Conservation (phyloP, 2,888 invertebrate species). For the Pachymerium ferrugineum region DNA sequence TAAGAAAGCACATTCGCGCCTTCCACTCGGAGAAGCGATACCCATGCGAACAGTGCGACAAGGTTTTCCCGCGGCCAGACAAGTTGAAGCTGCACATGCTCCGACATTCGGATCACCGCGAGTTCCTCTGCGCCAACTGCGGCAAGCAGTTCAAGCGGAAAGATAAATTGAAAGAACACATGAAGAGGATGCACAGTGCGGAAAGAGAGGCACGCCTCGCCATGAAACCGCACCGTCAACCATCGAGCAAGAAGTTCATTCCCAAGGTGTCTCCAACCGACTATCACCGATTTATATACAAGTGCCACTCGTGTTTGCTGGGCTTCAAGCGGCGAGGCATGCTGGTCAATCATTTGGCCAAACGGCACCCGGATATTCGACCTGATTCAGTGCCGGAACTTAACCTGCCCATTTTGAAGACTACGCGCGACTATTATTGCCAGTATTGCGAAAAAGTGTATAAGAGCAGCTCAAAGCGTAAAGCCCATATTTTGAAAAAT, state of each 20-base stretch:
- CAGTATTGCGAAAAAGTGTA: constrained; percentile 78
- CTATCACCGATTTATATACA: constrained; percentile 67
- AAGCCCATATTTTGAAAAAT: constrained; percentile 71
- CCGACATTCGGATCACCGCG: constrained; percentile 59
- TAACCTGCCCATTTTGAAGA: constrained; percentile 68
- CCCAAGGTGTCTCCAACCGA: constrained; percentile 59
- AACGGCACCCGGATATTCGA: constrained; percentile 60
- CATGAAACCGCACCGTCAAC: constrained; percentile 40
- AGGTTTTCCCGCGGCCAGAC: constrained; percentile 64
- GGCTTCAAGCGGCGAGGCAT: constrained; percentile 78
- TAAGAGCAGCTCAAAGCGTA: constrained; percentile 76
- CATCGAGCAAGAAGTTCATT: constrained; percentile 52
- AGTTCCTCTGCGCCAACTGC: constrained; percentile 69
- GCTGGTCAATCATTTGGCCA: constrained; percentile 78
- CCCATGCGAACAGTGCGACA: constrained; percentile 62
- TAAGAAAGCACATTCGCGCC: constrained; percentile 67
- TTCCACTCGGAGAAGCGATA: constrained; percentile 65
- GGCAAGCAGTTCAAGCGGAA: constrained; percentile 72
- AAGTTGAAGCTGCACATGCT: constrained; percentile 67
- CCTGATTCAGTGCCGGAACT: constrained; percentile 61
- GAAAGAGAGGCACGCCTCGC: constrained; percentile 46
- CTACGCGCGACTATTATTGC: constrained; percentile 74
- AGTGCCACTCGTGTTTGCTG: constrained; percentile 67
- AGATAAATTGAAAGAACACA: constrained; percentile 67
- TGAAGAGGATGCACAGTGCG: constrained; percentile 61